Conservation (phyloP, 2,113 vertebrate species). For the Megaceryle torquata region DNA sequence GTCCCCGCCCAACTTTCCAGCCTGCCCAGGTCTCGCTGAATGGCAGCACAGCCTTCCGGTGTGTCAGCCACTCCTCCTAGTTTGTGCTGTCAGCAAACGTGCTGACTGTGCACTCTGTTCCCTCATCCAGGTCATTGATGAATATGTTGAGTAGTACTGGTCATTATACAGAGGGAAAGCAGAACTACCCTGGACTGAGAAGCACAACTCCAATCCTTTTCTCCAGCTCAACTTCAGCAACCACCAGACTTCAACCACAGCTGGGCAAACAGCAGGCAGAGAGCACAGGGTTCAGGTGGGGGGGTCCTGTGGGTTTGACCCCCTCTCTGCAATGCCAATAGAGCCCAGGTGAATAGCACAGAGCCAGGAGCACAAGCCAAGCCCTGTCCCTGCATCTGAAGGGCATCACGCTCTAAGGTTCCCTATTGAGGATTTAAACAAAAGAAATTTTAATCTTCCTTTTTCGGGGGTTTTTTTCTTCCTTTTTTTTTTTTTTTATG, state of each 20-base stretch:
- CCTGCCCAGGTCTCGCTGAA: too few species aligned
- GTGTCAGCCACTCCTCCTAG: too few species aligned
- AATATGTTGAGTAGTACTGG: too few species aligned
- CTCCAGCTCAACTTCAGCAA: background rate
- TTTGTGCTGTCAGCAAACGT: too few species aligned
- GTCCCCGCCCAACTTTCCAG: too few species aligned
- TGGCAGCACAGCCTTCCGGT: too few species aligned
- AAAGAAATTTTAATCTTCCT: conserved; percentile 44
- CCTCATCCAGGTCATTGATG: too few species aligned
- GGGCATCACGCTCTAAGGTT: background rate
- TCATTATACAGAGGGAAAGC: background rate
- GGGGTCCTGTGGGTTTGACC: background rate
- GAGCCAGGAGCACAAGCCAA: background rate
- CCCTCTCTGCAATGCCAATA: accelerated
- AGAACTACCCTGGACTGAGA: background rate
- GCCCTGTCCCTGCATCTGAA: background rate
- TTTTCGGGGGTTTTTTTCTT: background rate
- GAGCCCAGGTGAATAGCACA: background rate
- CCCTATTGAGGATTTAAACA: conserved; percentile 15
- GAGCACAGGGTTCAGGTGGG: background rate
- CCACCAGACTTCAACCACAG: background rate
- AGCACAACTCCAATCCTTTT: background rate
- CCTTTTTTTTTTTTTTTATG: background rate
- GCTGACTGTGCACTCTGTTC: too few species aligned
- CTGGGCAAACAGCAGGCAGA: background rate